Evolutionary conservation across 2,797 vertebrate species (phyloP).

Genomic region (Chloroceryle inda): DNA sequence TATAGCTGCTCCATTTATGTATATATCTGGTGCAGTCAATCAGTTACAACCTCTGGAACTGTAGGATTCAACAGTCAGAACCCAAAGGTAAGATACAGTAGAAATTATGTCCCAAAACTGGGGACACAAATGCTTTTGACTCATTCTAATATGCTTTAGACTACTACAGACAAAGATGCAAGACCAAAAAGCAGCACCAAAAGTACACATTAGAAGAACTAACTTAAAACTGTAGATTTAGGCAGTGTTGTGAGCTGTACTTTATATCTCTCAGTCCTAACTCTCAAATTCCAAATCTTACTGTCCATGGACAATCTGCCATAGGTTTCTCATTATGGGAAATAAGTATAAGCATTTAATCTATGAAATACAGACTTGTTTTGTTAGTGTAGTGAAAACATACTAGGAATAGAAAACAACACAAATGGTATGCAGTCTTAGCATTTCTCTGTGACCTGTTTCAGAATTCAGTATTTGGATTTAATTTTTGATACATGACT

Average conservation of each 20-base stretch:
- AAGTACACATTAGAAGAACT: neutral
- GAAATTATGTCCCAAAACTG: neutral
- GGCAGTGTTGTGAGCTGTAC: neutral
- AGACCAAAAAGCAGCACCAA: neutral
- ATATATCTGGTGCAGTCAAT: neutral
- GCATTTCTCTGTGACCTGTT: neutral
- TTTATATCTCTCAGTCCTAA: neutral
- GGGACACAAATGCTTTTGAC: neutral
- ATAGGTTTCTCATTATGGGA: neutral
- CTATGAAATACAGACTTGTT: neutral
- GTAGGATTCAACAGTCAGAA: neutral
- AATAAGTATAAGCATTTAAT: neutral
- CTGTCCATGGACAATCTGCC: neutral
- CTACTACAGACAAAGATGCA: neutral
- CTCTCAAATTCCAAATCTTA: neutral
- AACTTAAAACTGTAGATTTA: neutral
- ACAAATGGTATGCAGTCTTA: neutral
- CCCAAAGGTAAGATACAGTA: neutral
- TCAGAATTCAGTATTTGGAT: neutral
- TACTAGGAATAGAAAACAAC: neutral
- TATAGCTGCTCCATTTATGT: neutral
- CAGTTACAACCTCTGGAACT: neutral
- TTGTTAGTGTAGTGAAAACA: neutral
- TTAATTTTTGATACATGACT: neutral
- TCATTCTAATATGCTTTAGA: neutral